Base-by-base conservation (phyloP, 1,140 invertebrate genomes). In the Tetraneura akinire region DNA sequence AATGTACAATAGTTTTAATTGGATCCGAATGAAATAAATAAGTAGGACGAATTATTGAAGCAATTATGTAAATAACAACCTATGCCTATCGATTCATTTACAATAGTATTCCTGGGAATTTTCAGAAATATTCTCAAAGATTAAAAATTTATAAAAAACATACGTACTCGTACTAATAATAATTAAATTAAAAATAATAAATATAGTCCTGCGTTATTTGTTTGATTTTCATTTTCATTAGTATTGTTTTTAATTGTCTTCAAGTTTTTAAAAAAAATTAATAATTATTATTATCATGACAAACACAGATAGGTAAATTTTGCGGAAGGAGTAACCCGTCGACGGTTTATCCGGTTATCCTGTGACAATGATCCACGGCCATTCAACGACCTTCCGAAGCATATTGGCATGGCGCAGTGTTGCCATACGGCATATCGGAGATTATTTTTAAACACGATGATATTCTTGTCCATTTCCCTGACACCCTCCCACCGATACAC, bases 321-420 rank as follows among this genome's bases (percentile, higher is more conserved):
- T 14, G 45, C 9, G 37, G 66, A 47, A 68, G 47, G 37, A 37
- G 66, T 47, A 47, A 68, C 73, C 23, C 73, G 73, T 45, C 74
- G 74, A 78, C n/a, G 10, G 32, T 62, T 78, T 78, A 78, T 78
- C 74, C 74, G 74, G 74, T 78, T 55, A 78, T 32, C 55, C 74
- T 47, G 53, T 78, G 74, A 62, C 74, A 78, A 78, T 78, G 74
- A 78, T 78, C 74, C 74, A 78, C 74, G 74, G 74, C 74, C 74
- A 78, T 78, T 78, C 74, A 60, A 78, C 74, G 74, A 78, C 74
- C 74, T 78, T 78, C 74, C 53, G 74, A 78, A 60, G 74, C 74
- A 47, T 78, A 78, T 78, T 78, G 53, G 37, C 53, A 57, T 11
- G 53, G 21, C n/a, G 29, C 74, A 78, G 74, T 78, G 74, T 78